These are phyloP conservation scores for Leptocoma aspasia DNA, from an alignment of 2,113 vertebrate species.

Conservation along the genomic window DNA sequence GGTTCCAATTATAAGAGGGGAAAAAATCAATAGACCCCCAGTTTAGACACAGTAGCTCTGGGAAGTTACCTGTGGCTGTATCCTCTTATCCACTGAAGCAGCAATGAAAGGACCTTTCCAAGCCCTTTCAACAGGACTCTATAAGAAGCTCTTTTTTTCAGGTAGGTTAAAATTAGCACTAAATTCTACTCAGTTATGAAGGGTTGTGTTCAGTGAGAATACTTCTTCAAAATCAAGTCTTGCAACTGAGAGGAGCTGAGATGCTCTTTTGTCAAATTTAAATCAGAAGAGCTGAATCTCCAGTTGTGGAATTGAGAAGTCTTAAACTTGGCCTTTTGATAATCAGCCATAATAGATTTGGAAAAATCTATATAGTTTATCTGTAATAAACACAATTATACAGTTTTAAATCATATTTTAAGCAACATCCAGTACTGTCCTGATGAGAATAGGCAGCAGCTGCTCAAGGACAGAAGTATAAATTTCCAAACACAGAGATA, in stretches of 20 bases:
- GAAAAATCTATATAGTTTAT: neutral
- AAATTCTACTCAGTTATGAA: neutral
- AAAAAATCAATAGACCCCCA: neutral
- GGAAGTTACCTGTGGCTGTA: neutral
- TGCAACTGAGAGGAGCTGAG: neutral
- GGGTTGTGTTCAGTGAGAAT: neutral
- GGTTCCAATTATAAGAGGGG: neutral
- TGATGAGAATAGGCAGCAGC: neutral
- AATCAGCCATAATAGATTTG: neutral
- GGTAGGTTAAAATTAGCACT: neutral
- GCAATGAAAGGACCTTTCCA: neutral
- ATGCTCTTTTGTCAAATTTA: neutral
- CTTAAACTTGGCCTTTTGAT: neutral
- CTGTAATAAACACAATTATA: neutral
- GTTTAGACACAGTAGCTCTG: neutral
- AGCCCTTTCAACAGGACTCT: neutral
- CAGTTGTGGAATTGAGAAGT: neutral
- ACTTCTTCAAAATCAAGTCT: neutral
- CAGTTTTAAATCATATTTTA: neutral
- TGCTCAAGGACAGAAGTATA: neutral
- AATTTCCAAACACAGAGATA: neutral
- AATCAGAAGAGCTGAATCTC: neutral
- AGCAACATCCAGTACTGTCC: neutral
- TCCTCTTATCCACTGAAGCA: neutral
- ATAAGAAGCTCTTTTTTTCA: neutral